Evolutionary conservation across 2,113 vertebrate genomes (phyloP).

Genomic region (Nyctibius bracteatus): DNA sequence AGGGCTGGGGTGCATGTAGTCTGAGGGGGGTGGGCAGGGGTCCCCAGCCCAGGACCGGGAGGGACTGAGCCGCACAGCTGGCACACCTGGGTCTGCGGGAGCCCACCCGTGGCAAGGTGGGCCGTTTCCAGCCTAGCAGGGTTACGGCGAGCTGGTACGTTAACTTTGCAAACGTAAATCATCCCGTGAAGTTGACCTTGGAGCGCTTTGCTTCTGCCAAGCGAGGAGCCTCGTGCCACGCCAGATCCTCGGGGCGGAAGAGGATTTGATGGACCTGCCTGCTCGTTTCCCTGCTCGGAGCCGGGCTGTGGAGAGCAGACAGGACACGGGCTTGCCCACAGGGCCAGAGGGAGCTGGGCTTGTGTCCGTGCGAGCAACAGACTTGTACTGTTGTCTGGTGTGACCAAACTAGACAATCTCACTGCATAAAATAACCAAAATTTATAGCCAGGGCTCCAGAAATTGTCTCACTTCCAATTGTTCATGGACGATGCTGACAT

Average conservation of each 20-base stretch:
- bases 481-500: not conserved
- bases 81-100: too few species aligned
- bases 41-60: not conserved
- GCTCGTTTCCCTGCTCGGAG: not conserved
- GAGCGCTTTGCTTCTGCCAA: not conserved
- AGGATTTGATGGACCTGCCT: not conserved
- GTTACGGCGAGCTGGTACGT: rapidly evolving
- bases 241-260: rapidly evolving
- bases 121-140: rapidly evolving
- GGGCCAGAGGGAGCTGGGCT: not conserved
- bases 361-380: rapidly evolving
- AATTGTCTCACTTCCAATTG: not conserved
- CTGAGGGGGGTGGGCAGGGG: too few species aligned
- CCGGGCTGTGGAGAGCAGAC: not conserved
- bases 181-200: not conserved
- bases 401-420: not conserved
- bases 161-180: too few species aligned
- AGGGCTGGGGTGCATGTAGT: rapidly evolving
- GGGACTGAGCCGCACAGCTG: rapidly evolving
- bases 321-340: not conserved
- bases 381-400: not conserved
- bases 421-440: not conserved
- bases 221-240: rapidly evolving
- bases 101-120: not conserved
- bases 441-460: not conserved